Evolutionary conservation across 1,140 invertebrate species (phyloP).

Genomic region (Drosophila lacertosa): DNA sequence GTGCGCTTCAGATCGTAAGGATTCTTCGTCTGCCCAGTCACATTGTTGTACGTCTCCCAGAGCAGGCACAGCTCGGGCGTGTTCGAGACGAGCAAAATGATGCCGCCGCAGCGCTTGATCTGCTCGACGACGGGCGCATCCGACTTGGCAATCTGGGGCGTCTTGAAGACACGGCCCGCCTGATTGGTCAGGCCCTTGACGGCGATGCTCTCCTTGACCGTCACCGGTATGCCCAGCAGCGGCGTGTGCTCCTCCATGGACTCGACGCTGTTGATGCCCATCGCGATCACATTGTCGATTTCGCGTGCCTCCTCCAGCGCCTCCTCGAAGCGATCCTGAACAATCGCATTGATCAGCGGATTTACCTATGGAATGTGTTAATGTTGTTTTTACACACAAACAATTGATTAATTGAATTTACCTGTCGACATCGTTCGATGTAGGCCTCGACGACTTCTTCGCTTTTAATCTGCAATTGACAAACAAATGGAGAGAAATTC

Average conservation of each 20-base stretch:
- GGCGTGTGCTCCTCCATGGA: constrained; percentile 86
- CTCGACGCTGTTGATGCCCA: constrained; percentile 82
- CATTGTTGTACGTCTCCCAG: constrained; percentile 94
- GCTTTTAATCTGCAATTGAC: constrained; percentile 85
- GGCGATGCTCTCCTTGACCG: constrained; percentile 88
- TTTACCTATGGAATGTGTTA: constrained; percentile 86
- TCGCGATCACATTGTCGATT: constrained; percentile 84
- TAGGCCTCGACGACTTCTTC: constrained; percentile 87
- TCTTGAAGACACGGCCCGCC: constrained; percentile 85
- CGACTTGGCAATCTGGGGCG: constrained; percentile 86
- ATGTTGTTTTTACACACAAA: background rate
- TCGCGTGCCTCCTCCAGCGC: constrained; percentile 87
- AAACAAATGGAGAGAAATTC: constrained; percentile 16
- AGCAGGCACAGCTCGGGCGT: constrained; percentile 96
- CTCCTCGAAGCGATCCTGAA: constrained; percentile 87
- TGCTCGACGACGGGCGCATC: constrained; percentile 90
- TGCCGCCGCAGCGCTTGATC: constrained; percentile 91
- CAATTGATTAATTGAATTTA: constrained; percentile 9
- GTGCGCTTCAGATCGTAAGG: constrained; percentile 92
- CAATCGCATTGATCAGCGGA: constrained; percentile 88
- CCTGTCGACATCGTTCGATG: constrained; percentile 86
- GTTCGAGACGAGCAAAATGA: constrained; percentile 93
- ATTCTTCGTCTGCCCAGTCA: constrained; percentile 94
- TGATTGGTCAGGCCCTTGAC: constrained; percentile 87
- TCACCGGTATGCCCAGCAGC: constrained; percentile 88